A percentile compares a stretch with the other conserved stretches of the same genome.
These are phyloP conservation scores for Pristionchus exspectatus DNA, from an alignment of 2,888 invertebrate genomes.

Conservation along the genomic window DNA sequence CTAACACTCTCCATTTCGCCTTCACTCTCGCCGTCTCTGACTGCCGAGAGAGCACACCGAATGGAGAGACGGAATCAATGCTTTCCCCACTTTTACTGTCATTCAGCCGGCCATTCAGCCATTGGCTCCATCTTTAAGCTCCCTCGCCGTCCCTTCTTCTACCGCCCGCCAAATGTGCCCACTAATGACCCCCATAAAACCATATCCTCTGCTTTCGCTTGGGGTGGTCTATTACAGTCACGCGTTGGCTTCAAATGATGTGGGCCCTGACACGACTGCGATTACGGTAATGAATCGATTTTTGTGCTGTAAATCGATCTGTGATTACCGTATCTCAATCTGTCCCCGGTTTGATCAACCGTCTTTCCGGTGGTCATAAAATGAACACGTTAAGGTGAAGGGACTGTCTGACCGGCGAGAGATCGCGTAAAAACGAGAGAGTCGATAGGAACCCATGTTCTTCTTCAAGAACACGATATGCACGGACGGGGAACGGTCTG, in stretches of 20 bases:
- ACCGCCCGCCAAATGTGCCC: conserved; percentile 15
- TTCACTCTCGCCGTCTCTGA: too few relatives aligned
- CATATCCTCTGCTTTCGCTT: neutral
- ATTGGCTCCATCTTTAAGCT: neutral
- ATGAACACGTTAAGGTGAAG: neutral
- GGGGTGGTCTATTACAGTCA: neutral
- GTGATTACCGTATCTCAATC: neutral
- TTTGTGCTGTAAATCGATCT: neutral
- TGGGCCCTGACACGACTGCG: neutral
- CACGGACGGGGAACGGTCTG: too few relatives aligned
- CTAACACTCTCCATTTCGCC: too few relatives aligned
- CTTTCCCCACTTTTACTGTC: neutral
- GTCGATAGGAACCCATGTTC: too few relatives aligned
- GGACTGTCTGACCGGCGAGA: too few relatives aligned
- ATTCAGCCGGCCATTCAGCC: neutral
- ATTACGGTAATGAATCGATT: neutral
- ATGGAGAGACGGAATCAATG: too few relatives aligned
- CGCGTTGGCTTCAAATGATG: neutral
- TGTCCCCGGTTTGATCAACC: neutral
- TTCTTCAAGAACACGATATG: too few relatives aligned
- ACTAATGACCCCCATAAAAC: conserved; percentile 31
- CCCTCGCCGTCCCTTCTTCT: neutral
- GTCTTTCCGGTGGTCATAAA: neutral
- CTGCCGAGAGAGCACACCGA: too few relatives aligned
- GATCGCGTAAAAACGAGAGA: too few relatives aligned